phyloP scores from a whole-genome alignment of 2,888 invertebrate genomes.

The Sceliomorpha sp. region DNA sequence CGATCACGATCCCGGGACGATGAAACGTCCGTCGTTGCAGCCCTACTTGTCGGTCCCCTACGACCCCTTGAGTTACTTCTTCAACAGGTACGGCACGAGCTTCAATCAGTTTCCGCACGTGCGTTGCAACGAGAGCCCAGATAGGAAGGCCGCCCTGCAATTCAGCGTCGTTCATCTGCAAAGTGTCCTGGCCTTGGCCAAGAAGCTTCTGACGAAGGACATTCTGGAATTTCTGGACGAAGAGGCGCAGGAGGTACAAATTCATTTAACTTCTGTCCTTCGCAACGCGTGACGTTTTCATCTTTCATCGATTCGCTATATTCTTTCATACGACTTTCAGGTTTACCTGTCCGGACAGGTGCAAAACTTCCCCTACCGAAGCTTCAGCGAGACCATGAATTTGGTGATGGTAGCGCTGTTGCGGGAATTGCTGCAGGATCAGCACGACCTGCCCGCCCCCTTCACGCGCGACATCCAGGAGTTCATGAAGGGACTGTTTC shows the following conservation, averaged over 20 bases:
- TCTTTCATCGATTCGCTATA: no score
- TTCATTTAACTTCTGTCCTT: no score
- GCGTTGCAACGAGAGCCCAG: slow-evolving; percentile 87
- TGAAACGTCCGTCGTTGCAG: slow-evolving; percentile 80
- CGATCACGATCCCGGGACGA: slow-evolving; percentile 65
- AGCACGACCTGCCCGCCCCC: slow-evolving; percentile 92
- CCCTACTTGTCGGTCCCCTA: slow-evolving; percentile 86
- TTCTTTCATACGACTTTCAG: no score
- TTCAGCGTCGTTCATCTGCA: slow-evolving; percentile 90
- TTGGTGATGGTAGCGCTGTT: slow-evolving; percentile 95
- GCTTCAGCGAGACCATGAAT: slow-evolving; percentile 96
- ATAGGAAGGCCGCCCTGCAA: slow-evolving; percentile 84
- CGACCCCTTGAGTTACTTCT: slow-evolving; percentile 92
- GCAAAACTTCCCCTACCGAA: slow-evolving; percentile 94
- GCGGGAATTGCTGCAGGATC: slow-evolving; percentile 93
- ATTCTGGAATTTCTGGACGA: slow-evolving; percentile 90
- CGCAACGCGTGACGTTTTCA: no score
- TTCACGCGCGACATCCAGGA: slow-evolving; percentile 96
- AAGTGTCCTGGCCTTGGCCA: slow-evolving; percentile 89
- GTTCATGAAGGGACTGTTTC: slow-evolving; percentile 93
- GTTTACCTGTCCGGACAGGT: slow-evolving; percentile 78
- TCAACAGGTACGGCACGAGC: slow-evolving; percentile 94
- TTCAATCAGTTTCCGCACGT: slow-evolving; percentile 94
- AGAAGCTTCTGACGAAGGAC: slow-evolving; percentile 92
- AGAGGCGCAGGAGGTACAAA: slow-evolving; percentile 88